These are phyloP conservation scores for Rhinoderma darwinii DNA, from an alignment of 2,113 vertebrate genomes.

Conservation along the genomic window DNA sequence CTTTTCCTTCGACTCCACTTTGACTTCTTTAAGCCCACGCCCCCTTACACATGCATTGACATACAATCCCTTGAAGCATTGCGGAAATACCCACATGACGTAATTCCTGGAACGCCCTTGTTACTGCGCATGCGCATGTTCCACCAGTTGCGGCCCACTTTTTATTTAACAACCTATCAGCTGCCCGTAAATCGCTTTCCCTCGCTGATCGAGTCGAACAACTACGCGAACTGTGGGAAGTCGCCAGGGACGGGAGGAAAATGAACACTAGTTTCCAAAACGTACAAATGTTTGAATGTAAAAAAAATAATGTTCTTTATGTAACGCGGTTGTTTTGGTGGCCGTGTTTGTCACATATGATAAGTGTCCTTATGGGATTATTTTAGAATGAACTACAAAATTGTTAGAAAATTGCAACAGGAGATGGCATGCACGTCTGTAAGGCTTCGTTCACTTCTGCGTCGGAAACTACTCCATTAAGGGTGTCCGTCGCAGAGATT, in stretches of 20 bases:
- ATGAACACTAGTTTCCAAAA: not conserved
- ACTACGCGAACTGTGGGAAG: not conserved
- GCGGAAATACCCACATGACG: constrained; percentile 57
- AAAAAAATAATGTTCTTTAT: not conserved
- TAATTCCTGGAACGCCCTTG: constrained; percentile 15
- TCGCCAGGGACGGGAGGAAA: constrained; percentile 25
- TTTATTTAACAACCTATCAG: not conserved
- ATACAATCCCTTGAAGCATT: constrained; percentile 18
- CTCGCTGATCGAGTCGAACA: not conserved
- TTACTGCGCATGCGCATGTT: not conserved
- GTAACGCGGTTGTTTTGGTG: not conserved
- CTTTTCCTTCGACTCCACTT: not conserved
- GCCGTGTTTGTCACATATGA: constrained; percentile 14
- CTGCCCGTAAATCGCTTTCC: not conserved
- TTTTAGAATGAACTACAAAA: too few relatives aligned
- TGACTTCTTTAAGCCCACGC: constrained; percentile 15
- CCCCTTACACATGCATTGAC: constrained; percentile 19
- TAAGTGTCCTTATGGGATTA: too few relatives aligned
- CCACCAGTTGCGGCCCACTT: not conserved
- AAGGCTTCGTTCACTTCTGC: too few relatives aligned
- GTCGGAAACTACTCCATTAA: too few relatives aligned
- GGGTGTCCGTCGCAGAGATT: too few relatives aligned
- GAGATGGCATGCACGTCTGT: too few relatives aligned
- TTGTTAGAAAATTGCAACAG: too few relatives aligned
- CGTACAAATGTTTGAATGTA: not conserved